Percentiles rank a stretch among this genome's conserved stretches.
phyloP scores from a whole-genome alignment of 1,140 invertebrate genomes.

The Mercenaria mercenaria region DNA sequence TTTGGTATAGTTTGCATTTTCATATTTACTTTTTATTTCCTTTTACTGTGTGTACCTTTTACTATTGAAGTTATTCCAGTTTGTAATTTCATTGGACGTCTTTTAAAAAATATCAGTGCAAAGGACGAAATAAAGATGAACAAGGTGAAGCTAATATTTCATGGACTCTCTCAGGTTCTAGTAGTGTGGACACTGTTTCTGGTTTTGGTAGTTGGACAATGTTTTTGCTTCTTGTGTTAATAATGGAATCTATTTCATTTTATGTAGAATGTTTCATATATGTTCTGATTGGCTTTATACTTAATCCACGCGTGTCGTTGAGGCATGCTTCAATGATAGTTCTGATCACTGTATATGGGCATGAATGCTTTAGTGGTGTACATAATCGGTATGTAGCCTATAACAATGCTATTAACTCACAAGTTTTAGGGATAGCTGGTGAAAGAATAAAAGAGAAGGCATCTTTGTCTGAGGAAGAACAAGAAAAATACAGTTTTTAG shows the following conservation, averaged over 20 bases:
- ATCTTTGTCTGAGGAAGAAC: neutral
- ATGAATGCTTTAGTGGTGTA: slow-evolving; percentile 27
- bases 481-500: slow-evolving; percentile 47
- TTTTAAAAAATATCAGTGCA: slow-evolving; percentile 14
- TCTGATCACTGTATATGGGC: neutral
- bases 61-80: neutral
- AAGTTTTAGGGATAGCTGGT: slow-evolving; percentile 6
- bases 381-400: neutral
- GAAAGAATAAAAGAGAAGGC: neutral
- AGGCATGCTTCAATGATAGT: slow-evolving; percentile 5
- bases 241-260: slow-evolving; percentile 29
- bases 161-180: neutral
- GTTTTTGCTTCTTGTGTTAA: neutral
- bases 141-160: neutral
- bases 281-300: neutral
- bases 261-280: slow-evolving; percentile 15
- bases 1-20: slow-evolving; percentile 1
- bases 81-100: neutral
- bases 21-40: neutral
- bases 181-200: neutral
- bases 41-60: neutral
- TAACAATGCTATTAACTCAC: neutral
- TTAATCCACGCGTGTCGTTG: neutral
- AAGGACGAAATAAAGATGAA: neutral
- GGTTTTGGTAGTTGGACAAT: neutral